Base-by-base conservation (phyloP, 1,140 invertebrate species). In the Helicoverpa zea region DNA sequence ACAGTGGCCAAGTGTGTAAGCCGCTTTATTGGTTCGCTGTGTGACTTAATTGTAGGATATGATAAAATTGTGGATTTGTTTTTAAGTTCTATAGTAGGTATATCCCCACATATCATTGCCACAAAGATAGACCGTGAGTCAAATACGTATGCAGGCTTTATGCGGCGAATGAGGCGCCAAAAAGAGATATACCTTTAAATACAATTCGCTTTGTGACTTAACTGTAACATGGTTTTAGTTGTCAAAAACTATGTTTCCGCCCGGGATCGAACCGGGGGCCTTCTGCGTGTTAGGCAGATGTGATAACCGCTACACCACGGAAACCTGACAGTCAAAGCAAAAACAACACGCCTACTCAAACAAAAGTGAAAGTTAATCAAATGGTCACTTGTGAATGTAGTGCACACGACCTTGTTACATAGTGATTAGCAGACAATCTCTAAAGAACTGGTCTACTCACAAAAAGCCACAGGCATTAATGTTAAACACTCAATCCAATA, bases 251-350 rank as follows among this genome's bases (percentile, higher is more conserved):
- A 83, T 83, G 82, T 83, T 83, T 83, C 79, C 79, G 82, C 82
- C 82, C 82, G 82, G 82, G 82, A 83, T 81, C 79, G 82, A 83
- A 83, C 82, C 82, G 82, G 82, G 82, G 82, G 75, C 82, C 82
- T 83, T 83, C 79, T 83, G 82, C 82, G 82, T 83, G 82, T 83
- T 83, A 83, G 82, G 82, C 79, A 83, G 82, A 83, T 83, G 82
- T 83, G 82, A 83, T 83, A 83, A 83, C 82, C 82, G 82, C 82
- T 83, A 83, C 82, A 83, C 82, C 82, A 83, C 82, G 82, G 79
- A 83, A 83, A 83, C 82, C 7, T 43, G 35, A 43, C 35, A 43
- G 7, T 43, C n/a, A n/a, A 9, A 9, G 9, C 35, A 5, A 7
- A 43, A 43, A 43, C 9, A 9, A 9, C 7, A 9, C 35, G 16